phyloP scores from a whole-genome alignment of 2,888 invertebrate genomes.

The Scrobipalpa costella region DNA sequence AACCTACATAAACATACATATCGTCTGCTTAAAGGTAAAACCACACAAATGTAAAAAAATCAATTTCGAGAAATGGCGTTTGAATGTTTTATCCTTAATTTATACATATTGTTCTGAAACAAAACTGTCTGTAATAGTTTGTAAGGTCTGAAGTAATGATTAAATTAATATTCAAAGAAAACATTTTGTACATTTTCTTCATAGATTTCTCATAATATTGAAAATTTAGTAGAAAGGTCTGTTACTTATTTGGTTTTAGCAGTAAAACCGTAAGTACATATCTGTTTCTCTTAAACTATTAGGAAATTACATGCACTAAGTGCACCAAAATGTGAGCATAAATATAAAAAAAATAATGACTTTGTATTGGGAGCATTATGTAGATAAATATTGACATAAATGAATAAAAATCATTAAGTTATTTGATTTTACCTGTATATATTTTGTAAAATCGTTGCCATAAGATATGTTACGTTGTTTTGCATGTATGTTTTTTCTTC shows the following conservation, averaged over 20 bases:
- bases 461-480: slow-evolving; percentile 8
- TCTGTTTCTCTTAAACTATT: no score
- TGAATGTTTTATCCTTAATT: not conserved
- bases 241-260: slow-evolving; percentile 9
- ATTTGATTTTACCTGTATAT: slow-evolving; percentile 9
- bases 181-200: slow-evolving; percentile 6
- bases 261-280: not conserved
- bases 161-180: not conserved
- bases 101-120: slow-evolving; percentile 1
- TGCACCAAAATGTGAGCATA: no score
- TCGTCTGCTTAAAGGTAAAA: no score
- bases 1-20: no score
- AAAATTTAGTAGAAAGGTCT: slow-evolving; percentile 10
- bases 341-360: no score
- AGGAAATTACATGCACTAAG: no score
- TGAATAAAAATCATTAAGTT: slow-evolving; percentile 2
- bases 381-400: slow-evolving; percentile 14
- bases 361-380: no score
- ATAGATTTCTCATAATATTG: slow-evolving; percentile 12
- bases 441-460: not conserved
- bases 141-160: slow-evolving; percentile 2
- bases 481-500: no score
- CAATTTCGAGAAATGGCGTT: not conserved
- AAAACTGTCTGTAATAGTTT: slow-evolving; percentile 1
- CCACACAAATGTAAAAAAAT: no score